These are phyloP conservation scores for Drosophila busckii DNA, from an alignment of 1,140 invertebrate species.

Conservation along the genomic window DNA sequence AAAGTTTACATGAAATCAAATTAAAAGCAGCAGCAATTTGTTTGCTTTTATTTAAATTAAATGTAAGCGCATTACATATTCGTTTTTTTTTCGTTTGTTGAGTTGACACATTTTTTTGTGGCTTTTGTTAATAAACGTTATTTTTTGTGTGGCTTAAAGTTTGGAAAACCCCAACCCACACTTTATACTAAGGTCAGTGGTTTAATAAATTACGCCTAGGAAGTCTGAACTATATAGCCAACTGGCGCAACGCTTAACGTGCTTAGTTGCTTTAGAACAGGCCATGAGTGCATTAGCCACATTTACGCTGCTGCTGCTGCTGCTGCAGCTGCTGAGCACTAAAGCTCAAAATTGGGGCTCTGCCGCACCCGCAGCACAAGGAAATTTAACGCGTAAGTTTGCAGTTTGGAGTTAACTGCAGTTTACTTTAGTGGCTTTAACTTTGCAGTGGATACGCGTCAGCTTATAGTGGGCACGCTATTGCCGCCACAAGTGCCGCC, in stretches of 20 bases:
- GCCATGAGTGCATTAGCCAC: constrained; percentile 36
- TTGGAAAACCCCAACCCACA: constrained; percentile 49
- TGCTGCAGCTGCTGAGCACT: constrained; percentile 17
- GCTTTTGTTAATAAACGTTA: constrained; percentile 25
- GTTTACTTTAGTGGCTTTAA: background rate
- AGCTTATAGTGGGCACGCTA: constrained; percentile 64
- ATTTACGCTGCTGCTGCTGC: constrained; percentile 15
- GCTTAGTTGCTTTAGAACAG: constrained; percentile 44
- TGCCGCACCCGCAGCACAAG: constrained; percentile 41
- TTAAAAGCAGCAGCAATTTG: too few relatives aligned
- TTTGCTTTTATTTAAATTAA: too few relatives aligned
- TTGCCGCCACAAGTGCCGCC: constrained; percentile 24
- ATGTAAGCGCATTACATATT: too few relatives aligned
- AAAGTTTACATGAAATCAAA: too few relatives aligned
- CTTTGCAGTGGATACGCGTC: constrained; percentile 51
- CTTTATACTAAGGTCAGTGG: constrained; percentile 39
- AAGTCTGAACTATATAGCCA: constrained; percentile 48
- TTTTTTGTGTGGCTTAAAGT: constrained; percentile 24
- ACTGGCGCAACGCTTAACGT: constrained; percentile 8
- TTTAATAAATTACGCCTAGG: constrained; percentile 39
- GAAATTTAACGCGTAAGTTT: constrained; percentile 62
- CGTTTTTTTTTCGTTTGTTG: background rate
- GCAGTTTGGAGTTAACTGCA: background rate
- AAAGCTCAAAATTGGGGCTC: constrained; percentile 34
- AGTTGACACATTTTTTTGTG: background rate